Percentiles rank a stretch among this genome's conserved stretches.
Conservation (phyloP, 2,888 invertebrate species). For the Parnassius orleans region DNA sequence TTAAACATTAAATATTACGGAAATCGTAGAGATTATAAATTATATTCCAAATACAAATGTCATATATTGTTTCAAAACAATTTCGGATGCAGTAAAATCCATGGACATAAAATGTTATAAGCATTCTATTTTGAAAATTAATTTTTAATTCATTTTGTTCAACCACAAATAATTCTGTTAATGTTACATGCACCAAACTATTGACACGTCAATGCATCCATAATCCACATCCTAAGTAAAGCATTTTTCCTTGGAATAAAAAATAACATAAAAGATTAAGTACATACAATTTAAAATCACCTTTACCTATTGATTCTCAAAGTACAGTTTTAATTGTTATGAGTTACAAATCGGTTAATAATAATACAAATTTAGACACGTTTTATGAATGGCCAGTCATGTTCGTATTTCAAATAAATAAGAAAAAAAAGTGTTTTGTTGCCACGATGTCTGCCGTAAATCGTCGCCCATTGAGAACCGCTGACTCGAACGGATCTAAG, state of each 20-base stretch:
- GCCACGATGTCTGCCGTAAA: constrained; percentile 75
- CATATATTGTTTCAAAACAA: too few relatives aligned
- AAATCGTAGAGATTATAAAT: too few relatives aligned
- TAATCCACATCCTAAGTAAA: constrained; percentile 36
- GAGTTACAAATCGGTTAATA: constrained; percentile 21
- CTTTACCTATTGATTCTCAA: neutral
- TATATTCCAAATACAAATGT: too few relatives aligned
- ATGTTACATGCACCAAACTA: constrained; percentile 14
- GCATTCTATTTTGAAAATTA: too few relatives aligned
- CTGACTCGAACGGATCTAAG: constrained; percentile 46
- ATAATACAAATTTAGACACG: constrained; percentile 29
- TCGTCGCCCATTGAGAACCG: constrained; percentile 62
- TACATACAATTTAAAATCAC: constrained; percentile 5
- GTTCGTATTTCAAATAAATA: constrained; percentile 52
- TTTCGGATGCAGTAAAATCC: too few relatives aligned
- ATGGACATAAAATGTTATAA: too few relatives aligned
- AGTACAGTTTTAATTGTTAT: constrained; percentile 19
- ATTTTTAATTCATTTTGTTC: constrained; percentile 11
- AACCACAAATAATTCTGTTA: constrained; percentile 34
- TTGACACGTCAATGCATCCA: constrained; percentile 36
- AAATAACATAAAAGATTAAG: constrained; percentile 6
- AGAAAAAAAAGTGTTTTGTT: constrained; percentile 55
- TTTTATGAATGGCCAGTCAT: constrained; percentile 66
- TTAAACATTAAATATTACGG: too few relatives aligned
- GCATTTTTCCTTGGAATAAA: constrained; percentile 21